Base-by-base conservation (phyloP, 2,113 vertebrate species). In the Numida meleagris region DNA sequence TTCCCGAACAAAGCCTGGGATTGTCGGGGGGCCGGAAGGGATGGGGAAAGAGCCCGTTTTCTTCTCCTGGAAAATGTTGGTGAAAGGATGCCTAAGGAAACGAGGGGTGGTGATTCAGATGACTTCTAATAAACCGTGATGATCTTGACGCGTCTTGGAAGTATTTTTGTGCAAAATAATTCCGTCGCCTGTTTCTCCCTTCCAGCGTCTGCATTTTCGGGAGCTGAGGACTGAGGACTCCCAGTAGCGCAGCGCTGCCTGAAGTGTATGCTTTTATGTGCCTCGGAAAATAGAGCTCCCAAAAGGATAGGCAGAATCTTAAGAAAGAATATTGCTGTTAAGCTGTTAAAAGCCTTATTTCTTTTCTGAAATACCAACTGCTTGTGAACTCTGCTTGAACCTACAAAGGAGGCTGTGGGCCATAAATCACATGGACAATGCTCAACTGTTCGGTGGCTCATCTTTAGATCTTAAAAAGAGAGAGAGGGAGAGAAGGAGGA, bases 341-440 rank as follows among this genome's bases (percentile, higher is more conserved):
- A 97, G 95, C 94, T 96, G 95, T 97, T 96, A 96, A 96, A 94
- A 92, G 95, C 89, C 94, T 97, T 97, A 95, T 98, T 98, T 98
- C 96, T 98, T 98, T 97, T 97, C 96, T 98, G 97, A 98, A 98
- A 98, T 98, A 97, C 95, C 97, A 97, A 96, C 97, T 97, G 97
- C 97, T 98, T 98, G 98, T 98, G 98, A 98, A 99, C 98, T 98
- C 97, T 98, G 98, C 97, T 97, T 98, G 98, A 98, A 98, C 98
- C 97, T 98, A 97, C 98, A 97, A 98, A 98, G 97, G 97, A 97
- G 97, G 97, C 96, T 97, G 97, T 82, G 96, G 98, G 98, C 97
- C 97, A 98, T 98, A 99, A 98, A 98, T 98, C 98, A 99, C 95
- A 98, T 97, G 97, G 98, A 98, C 98, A 98, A 98, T 98, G 98